Percentiles rank a stretch among this genome's conserved stretches.
Conservation (phyloP, 2,888 invertebrate genomes). For the Dicranocentrus wangi region DNA sequence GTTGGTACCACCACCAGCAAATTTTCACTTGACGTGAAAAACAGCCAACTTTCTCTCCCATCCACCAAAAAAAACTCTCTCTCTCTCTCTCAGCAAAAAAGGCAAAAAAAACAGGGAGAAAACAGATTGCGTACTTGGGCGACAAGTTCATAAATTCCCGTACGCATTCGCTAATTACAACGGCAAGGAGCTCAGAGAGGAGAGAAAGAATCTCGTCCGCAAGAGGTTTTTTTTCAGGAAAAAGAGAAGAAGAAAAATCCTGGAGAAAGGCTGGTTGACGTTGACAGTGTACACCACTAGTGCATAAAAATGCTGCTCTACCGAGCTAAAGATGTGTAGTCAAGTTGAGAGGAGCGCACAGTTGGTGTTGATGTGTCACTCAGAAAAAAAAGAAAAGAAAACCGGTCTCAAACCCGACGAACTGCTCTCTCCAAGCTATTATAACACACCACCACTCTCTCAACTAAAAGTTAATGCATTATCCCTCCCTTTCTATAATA, state of each 20-base stretch:
- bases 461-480: too few relatives aligned
- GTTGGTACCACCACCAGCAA: too few relatives aligned
- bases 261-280: not conserved
- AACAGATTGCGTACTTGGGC: not conserved
- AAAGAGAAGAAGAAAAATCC: not conserved
- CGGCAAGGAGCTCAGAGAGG: too few relatives aligned
- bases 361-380: conserved; percentile 1
- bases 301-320: conserved; percentile 20
- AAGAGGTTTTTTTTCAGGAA: not conserved
- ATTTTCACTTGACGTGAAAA: too few relatives aligned
- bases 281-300: not conserved
- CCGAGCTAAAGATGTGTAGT: not conserved
- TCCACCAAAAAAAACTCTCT: not conserved
- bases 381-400: too few relatives aligned
- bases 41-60: not conserved
- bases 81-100: not conserved
- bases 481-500: too few relatives aligned
- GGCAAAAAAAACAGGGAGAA: not conserved
- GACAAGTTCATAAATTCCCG: too few relatives aligned
- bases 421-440: too few relatives aligned
- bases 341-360: not conserved
- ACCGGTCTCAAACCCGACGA: too few relatives aligned
- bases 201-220: not conserved
- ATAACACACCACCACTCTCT: too few relatives aligned
- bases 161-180: too few relatives aligned